Base-by-base conservation (phyloP, 2,888 invertebrate genomes). In the Ashinkailepas kermadecensis region DNA sequence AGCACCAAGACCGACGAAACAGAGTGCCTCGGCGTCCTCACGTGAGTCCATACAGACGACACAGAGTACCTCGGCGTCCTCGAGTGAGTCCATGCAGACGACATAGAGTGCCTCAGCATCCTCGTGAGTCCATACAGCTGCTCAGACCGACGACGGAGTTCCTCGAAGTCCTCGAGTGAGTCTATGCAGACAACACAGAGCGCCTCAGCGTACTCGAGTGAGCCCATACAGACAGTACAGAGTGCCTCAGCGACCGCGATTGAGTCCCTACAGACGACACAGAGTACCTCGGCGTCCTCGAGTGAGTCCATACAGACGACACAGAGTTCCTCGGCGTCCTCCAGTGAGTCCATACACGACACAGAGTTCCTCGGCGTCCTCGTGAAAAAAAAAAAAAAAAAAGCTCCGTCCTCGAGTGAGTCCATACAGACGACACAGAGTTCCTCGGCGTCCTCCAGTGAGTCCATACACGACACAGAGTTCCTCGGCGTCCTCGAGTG, bases 1-100 rank as follows among this genome's bases (percentile, higher is more conserved):
- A 87, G 88, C 82, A 88, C 89, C 6, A 86, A 87, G 82, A 88
- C 88, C 0, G 85, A 86, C 12, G 85, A 86, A 11, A 87, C 87
- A 83, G 89, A 89, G 84, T 88, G 89, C 83, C 86, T 89, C 56
- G 89, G 88, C 8, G 87, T 88, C 7, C 85, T 89, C 81, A 84
- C 86, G 81, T 85, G 79, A 84, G 84, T 67, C 12, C 67, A 2
- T 10, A 88, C 88, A 0, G 85, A 86, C 12, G 85, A 86, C 12
- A 87, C 87, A 83, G 89, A 89, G 84, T 88, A 89, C 83, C 86
- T 89, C 56, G 89, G 88, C 8, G 87, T 88, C 7, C 85, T 89
- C 81, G 84, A 86, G 81, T 85, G 79, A 84, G 84, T 67, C 12
- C 67, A 2, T 10, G 88, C 88, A 0, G 85, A 86, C 12, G 85